phyloP scores from a whole-genome alignment of 2,888 invertebrate species.

The Dolichopus griseipennis region DNA sequence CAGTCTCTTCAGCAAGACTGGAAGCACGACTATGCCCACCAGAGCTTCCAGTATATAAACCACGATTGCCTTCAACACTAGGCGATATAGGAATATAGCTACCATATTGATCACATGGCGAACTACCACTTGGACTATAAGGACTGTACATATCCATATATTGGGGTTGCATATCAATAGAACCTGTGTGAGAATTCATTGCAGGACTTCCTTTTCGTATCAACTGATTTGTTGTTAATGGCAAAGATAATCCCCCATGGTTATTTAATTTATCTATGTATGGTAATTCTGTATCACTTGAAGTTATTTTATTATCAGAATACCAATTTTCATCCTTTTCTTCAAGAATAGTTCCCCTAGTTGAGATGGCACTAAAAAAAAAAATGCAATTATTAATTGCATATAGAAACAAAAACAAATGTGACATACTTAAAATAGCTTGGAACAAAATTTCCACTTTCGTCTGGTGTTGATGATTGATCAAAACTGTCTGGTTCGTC shows the following conservation, averaged over 20 bases:
- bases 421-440: conserved; percentile 33
- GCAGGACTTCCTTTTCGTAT: conserved; percentile 23
- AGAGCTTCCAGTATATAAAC: conserved; percentile 38
- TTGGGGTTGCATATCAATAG: conserved; percentile 23
- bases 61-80: conserved; percentile 32
- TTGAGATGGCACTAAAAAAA: conserved; percentile 23
- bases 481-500: conserved; percentile 52
- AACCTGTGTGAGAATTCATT: conserved; percentile 19
- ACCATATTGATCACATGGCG: conserved; percentile 41
- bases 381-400: neutral
- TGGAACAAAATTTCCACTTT: conserved; percentile 37
- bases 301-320: conserved; percentile 22
- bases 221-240: conserved; percentile 14
- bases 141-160: conserved; percentile 49
- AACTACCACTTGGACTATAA: conserved; percentile 46
- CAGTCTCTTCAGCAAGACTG: conserved; percentile 48
- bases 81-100: conserved; percentile 51
- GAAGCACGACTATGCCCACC: conserved; percentile 55
- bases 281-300: neutral
- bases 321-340: conserved; percentile 48
- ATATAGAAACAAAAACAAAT: conserved; percentile 10
- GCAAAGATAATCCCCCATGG: conserved; percentile 17
- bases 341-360: conserved; percentile 48
- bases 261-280: conserved; percentile 22
- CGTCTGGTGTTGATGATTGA: conserved; percentile 54